Evolutionary conservation across 30 jellyfish, hydroid and myxozoan genomes (phyloP).

Genomic region (Morbakka virulenta): DNA sequence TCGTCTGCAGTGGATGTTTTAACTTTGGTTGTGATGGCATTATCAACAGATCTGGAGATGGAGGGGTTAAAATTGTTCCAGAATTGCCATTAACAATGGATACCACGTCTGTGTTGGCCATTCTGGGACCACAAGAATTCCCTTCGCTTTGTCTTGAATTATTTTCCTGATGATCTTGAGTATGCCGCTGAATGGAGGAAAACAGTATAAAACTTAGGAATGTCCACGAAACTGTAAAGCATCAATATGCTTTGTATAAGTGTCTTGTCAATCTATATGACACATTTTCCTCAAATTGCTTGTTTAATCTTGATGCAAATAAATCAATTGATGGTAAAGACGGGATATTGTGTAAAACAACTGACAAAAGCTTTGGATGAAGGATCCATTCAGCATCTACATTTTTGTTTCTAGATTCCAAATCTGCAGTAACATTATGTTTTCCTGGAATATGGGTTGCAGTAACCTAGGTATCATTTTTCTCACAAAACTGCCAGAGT

Average conservation of each 20-base stretch:
- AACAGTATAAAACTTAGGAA: not conserved
- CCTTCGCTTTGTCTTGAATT: slow-evolving; percentile 42
- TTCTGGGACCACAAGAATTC: slow-evolving; percentile 49
- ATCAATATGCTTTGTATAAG: slow-evolving; percentile 12
- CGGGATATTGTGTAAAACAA: slow-evolving; percentile 4
- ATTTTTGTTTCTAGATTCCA: slow-evolving; percentile 7
- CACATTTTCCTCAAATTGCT: not conserved
- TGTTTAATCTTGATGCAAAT: slow-evolving; percentile 29
- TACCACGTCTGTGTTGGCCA: slow-evolving; percentile 81
- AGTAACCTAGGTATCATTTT: slow-evolving; percentile 34
- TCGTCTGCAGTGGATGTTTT: slow-evolving; percentile 10
- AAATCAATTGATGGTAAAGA: slow-evolving; percentile 4
- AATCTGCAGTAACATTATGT: slow-evolving; percentile 30
- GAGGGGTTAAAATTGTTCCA: slow-evolving; percentile 1
- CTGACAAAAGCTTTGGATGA: not conserved
- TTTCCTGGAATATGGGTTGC: slow-evolving; percentile 54
- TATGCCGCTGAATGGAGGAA: slow-evolving; percentile 1
- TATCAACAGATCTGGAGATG: not conserved
- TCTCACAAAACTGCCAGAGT: slow-evolving; percentile 28
- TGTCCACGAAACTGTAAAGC: slow-evolving; percentile 23
- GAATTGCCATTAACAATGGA: slow-evolving; percentile 14
- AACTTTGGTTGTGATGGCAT: slow-evolving; percentile 5
- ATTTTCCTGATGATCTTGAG: slow-evolving; percentile 26
- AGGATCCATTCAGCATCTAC: slow-evolving; percentile 53
- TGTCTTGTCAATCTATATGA: slow-evolving; percentile 8